Evolutionary conservation across 2,797 vertebrate species (phyloP).

Genomic region (Phoxinus dragarum): DNA sequence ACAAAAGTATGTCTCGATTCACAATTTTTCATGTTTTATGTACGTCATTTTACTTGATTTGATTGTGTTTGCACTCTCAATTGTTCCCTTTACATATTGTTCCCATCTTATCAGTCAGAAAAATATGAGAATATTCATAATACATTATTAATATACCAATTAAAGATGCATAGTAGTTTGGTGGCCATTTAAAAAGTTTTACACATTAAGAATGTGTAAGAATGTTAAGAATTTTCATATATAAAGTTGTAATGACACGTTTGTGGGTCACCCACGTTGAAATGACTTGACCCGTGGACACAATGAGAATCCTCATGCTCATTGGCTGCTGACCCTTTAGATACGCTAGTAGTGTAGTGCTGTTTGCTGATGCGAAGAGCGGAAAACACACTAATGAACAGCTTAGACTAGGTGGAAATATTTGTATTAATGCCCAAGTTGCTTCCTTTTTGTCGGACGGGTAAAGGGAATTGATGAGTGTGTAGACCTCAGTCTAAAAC

Average conservation of each 20-base stretch:
- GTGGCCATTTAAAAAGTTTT: neutral
- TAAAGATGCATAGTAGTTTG: neutral
- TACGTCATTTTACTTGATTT: neutral
- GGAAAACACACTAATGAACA: too few species aligned
- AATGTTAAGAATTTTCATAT: too few species aligned
- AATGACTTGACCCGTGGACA: too few species aligned
- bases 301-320: neutral
- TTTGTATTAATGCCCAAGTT: too few species aligned
- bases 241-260: neutral
- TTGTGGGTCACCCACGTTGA: neutral
- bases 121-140: neutral
- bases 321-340: neutral
- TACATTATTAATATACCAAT: neutral
- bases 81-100: neutral
- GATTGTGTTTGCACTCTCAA: neutral
- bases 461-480: neutral
- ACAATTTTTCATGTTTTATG: neutral
- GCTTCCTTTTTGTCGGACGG: neutral
- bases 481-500: neutral
- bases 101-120: neutral
- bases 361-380: neutral
- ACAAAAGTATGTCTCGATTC: neutral
- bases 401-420: neutral
- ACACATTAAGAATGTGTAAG: neutral
- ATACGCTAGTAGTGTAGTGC: neutral